phyloP scores from a whole-genome alignment of 2,888 invertebrate species.

The Amphipoea oculea region DNA sequence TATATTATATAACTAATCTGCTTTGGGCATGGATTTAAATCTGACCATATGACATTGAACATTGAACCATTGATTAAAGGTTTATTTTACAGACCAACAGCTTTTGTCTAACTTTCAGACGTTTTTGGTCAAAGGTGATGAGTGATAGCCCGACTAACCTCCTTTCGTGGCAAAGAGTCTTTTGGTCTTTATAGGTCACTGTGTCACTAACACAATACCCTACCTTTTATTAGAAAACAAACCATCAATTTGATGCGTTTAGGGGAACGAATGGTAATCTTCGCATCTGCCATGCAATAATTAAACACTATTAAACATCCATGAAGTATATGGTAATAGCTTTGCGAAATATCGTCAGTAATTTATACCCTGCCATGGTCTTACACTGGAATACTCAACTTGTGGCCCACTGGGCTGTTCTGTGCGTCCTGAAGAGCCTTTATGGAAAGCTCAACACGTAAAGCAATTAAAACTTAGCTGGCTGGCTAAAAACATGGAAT shows the following conservation, averaged over 20 bases:
- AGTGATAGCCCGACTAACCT: slow-evolving; percentile 18
- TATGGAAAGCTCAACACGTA: slow-evolving; percentile 15
- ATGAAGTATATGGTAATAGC: slow-evolving; percentile 25
- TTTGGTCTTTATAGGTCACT: slow-evolving; percentile 36
- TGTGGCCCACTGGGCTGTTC: not conserved
- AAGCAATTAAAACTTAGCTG: slow-evolving; percentile 32
- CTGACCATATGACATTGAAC: not conserved
- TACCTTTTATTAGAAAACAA: slow-evolving; percentile 36
- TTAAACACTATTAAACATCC: slow-evolving; percentile 12
- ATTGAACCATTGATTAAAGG: not conserved
- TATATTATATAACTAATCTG: not conserved
- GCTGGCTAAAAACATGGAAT: slow-evolving; percentile 15
- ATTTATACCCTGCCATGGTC: not conserved
- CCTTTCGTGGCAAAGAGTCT: slow-evolving; percentile 6
- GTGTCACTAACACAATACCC: slow-evolving; percentile 30
- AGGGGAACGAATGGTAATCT: slow-evolving; percentile 43
- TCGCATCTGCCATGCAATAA: slow-evolving; percentile 24
- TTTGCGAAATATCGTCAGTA: slow-evolving; percentile 18
- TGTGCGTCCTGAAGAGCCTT: not conserved
- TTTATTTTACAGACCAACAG: not conserved
- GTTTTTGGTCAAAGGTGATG: slow-evolving; percentile 10
- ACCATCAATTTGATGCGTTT: slow-evolving; percentile 39
- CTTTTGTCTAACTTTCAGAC: not conserved
- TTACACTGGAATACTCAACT: not conserved
- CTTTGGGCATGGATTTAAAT: not conserved